phyloP scores from a whole-genome alignment of 2,797 vertebrate species.

The Cynopterus sphinx region DNA sequence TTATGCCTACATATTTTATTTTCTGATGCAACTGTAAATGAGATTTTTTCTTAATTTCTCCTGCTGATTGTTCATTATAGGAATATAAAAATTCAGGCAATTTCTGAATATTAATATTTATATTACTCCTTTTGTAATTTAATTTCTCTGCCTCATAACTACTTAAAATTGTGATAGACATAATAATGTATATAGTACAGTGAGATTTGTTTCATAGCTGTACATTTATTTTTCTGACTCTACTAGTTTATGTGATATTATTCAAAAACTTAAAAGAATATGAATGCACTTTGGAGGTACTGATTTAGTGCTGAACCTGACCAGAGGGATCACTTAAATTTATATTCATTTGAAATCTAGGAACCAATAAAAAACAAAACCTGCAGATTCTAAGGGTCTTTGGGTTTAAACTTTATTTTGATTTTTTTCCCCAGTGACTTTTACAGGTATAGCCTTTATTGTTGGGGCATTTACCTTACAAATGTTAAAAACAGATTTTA shows the following conservation, averaged over 20 bases:
- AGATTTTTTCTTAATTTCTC: not conserved
- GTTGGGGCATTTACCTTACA: not conserved
- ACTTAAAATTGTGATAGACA: not conserved
- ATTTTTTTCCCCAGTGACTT: not conserved
- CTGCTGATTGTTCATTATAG: not conserved
- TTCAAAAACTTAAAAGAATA: not conserved
- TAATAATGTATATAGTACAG: not conserved
- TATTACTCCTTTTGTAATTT: not conserved
- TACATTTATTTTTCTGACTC: slow-evolving; percentile 7
- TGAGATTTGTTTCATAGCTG: not conserved
- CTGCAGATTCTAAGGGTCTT: not conserved
- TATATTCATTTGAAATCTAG: not conserved
- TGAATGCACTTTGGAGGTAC: not conserved
- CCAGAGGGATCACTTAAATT: not conserved
- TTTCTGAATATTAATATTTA: not conserved
- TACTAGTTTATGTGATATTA: not conserved
- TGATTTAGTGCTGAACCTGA: not conserved
- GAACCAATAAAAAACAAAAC: not conserved
- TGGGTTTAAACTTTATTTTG: not conserved
- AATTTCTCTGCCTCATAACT: not conserved
- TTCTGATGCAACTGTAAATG: not conserved
- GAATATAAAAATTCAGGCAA: not conserved
- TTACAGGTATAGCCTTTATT: not conserved
- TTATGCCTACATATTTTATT: not conserved
- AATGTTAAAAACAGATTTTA: not conserved